Evolutionary conservation across 2,888 invertebrate genomes (phyloP), one percentile per base, ranked within the genome.

Genomic region (Pyrocoelia pectoralis): DNA sequence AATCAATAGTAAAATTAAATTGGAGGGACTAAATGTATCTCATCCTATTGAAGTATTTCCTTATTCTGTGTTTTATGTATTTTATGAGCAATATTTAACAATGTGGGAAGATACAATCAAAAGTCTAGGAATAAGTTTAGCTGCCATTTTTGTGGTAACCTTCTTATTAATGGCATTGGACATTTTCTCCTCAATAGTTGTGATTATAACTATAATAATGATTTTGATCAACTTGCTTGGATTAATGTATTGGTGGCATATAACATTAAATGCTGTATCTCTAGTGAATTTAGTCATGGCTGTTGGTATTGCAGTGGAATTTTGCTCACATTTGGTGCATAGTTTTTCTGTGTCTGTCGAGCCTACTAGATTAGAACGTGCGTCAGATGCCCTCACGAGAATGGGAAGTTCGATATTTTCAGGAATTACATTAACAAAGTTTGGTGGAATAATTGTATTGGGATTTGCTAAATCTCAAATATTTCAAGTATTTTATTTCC

Each of bases 381-480:
- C 97, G 0, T 87, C 91, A 0, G 92, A 94, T 76, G 89, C 97
- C 1, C 84, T 98, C 19, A 87, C 92, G 10, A 89, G 90, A 76
- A 97, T 98, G 93, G 76, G 76, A 13, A 93, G 93, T 73, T 97
- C 97, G 6, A 94, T 99, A 70, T 92, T 99, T 69, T 96, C 96
- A 49, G 98, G 99, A 59, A 98, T 99, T 77, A 98, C 98, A 9
- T 85, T 98, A 66, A 99, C 98, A 62, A 99, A 99, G 84, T 95
- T 98, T 80, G 97, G 95, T 41, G 98, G 98, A 50, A 98, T 99
- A 79, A 87, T 98, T 68, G 97, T 99, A 56, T 86, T 99, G 68
- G 97, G 93, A 14, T 98, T 98, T 80, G 97, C 98, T 15, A 97
- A 97, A 82, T 97, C 97, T 62, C 97, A 98, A 85, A 95, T 99